Evolutionary conservation across 2,797 vertebrate genomes (phyloP).

Genomic region (Anguilla megastoma): DNA sequence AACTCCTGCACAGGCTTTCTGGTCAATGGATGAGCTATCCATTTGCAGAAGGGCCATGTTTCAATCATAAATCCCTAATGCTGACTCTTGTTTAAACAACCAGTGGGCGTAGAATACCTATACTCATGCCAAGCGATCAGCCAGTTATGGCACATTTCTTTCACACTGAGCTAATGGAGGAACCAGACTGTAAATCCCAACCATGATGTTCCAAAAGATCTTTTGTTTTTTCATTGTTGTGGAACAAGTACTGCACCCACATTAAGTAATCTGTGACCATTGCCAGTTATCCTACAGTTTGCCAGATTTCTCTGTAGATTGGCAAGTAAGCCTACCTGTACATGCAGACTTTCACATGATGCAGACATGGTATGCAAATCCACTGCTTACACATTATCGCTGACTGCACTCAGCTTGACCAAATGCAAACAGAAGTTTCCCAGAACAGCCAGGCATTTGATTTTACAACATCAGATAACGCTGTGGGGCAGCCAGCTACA

Average conservation of each 20-base stretch:
- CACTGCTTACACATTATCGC: constrained; percentile 39
- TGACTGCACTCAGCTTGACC: constrained; percentile 4
- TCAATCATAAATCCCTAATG: neutral
- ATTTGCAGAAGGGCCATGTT: neutral
- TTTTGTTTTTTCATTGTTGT: neutral
- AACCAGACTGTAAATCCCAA: constrained; percentile 6
- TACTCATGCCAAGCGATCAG: neutral
- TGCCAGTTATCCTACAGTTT: neutral
- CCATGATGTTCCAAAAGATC: neutral
- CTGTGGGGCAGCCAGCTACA: constrained; percentile 1
- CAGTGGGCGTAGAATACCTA: neutral
- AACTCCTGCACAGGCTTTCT: neutral
- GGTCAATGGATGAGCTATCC: neutral
- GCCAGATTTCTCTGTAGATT: neutral
- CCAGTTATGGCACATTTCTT: neutral
- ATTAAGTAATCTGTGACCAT: neutral
- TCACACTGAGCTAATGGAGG: neutral
- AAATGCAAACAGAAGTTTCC: constrained; percentile 22
- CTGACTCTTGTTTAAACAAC: neutral
- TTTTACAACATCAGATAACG: neutral
- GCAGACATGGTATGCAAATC: constrained; percentile 41
- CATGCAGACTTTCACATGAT: neutral
- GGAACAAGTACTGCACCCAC: constrained; percentile 1
- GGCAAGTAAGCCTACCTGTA: neutral
- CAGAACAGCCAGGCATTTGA: neutral